Conservation (phyloP, 2,797 vertebrate species). For the Brotogeris chrysoptera region DNA sequence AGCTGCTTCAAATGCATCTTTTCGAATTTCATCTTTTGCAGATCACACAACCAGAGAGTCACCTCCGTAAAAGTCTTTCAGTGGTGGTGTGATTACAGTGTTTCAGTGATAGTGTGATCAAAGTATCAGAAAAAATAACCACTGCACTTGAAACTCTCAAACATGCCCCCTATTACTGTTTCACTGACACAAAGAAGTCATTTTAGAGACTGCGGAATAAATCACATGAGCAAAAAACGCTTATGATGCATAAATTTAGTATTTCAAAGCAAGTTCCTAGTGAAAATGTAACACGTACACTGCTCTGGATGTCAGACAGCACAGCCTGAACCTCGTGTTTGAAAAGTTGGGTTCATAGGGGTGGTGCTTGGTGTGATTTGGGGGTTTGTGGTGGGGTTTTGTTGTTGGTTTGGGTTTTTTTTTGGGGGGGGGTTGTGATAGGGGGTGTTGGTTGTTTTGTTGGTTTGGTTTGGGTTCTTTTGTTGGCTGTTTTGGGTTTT, state of each 20-base stretch:
- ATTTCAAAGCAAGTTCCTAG: not conserved
- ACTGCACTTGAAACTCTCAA: not conserved
- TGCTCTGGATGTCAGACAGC: not conserved
- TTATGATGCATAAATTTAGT: not conserved
- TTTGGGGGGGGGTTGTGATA: not conserved
- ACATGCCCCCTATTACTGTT: not conserved
- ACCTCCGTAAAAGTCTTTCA: not conserved
- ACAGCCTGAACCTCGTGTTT: not conserved
- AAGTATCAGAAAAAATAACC: not conserved
- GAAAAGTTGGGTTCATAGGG: not conserved
- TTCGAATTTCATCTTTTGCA: not conserved
- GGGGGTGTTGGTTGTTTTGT: not conserved
- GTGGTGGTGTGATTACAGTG: not conserved
- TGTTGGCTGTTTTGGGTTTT: too few relatives aligned
- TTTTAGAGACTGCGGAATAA: not conserved
- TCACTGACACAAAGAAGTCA: accelerated
- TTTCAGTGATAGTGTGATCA: not conserved
- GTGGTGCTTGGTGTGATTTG: not conserved
- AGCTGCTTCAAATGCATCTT: not conserved
- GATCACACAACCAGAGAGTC: not conserved
- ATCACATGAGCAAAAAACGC: not conserved
- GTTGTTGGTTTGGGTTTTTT: too few relatives aligned
- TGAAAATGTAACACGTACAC: accelerated
- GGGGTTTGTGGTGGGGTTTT: too few relatives aligned
- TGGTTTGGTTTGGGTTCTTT: too few relatives aligned